Percentiles rank a stretch among this genome's conserved stretches.
Conservation (phyloP, 2,797 vertebrate species). For the Masticophis lateralis region DNA sequence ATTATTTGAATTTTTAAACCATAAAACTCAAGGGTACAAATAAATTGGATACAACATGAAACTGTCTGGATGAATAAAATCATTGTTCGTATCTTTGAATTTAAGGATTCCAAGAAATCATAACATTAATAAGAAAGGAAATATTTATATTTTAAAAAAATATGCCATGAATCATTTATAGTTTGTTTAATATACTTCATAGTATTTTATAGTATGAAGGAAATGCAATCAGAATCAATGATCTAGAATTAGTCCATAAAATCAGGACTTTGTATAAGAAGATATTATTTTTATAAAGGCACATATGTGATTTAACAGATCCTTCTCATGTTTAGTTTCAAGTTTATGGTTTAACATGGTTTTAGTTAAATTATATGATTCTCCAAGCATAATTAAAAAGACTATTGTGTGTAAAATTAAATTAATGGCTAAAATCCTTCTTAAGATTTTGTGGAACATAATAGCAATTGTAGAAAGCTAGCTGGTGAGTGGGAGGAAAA, state of each 20-base stretch:
- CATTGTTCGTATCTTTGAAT: conserved; percentile 26
- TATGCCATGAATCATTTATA: conserved; percentile 62
- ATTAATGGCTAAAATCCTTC: neutral
- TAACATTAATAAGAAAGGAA: conserved; percentile 59
- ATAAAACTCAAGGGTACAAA: neutral
- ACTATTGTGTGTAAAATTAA: neutral
- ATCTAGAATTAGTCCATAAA: conserved; percentile 74
- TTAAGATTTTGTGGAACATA: neutral
- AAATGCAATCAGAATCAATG: conserved; percentile 68
- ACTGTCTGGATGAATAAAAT: conserved; percentile 38
- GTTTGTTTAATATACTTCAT: conserved; percentile 61
- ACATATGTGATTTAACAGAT: neutral
- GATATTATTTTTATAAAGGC: neutral
- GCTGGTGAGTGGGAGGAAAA: neutral
- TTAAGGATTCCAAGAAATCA: conserved; percentile 59
- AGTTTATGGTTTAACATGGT: conserved; percentile 24
- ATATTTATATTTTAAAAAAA: conserved; percentile 62
- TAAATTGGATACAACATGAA: neutral
- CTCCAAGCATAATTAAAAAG: conserved; percentile 27
- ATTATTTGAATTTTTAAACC: conserved; percentile 27
- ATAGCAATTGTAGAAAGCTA: neutral
- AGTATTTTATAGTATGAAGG: conserved; percentile 59
- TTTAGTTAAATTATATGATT: conserved; percentile 13
- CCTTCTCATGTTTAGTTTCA: conserved; percentile 36
- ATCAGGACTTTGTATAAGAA: conserved; percentile 42